These are phyloP conservation scores for Ceyx melanurus DNA, from an alignment of 2,113 vertebrate species.

Conservation along the genomic window DNA sequence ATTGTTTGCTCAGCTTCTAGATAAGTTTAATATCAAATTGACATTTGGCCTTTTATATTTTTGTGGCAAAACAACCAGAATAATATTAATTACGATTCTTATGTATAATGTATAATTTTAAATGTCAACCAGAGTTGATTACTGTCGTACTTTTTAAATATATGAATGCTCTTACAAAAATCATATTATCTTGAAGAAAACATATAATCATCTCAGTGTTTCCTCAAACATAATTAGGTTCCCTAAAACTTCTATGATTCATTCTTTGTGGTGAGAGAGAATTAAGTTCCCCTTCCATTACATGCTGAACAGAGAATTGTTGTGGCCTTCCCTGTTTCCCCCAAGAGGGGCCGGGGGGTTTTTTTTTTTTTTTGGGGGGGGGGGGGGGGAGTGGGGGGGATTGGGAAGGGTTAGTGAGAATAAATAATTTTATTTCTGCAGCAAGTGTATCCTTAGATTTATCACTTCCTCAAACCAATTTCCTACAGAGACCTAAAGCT, in stretches of 20 bases:
- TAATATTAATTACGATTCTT: constrained; percentile 22
- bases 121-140: neutral
- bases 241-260: neutral
- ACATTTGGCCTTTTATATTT: constrained; percentile 19
- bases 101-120: constrained; percentile 17
- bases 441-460: neutral
- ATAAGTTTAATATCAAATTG: constrained; percentile 24
- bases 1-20: constrained; percentile 7
- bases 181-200: constrained; percentile 9
- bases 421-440: neutral
- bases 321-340: too few relatives aligned
- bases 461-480: neutral
- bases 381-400: neutral
- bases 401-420: neutral
- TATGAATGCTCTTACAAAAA: constrained; percentile 12
- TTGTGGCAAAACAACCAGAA: neutral
- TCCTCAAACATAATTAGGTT: constrained; percentile 31
- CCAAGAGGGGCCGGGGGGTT: too few relatives aligned
- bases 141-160: neutral
- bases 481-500: neutral
- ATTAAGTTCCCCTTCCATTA: neutral
- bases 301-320: too few relatives aligned
- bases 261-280: neutral
- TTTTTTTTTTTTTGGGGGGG: neutral
- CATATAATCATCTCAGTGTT: neutral